A percentile compares a stretch with the other conserved stretches of the same genome.
phyloP scores from a whole-genome alignment of 2,888 invertebrate species.

The Luperina nickerlii region DNA sequence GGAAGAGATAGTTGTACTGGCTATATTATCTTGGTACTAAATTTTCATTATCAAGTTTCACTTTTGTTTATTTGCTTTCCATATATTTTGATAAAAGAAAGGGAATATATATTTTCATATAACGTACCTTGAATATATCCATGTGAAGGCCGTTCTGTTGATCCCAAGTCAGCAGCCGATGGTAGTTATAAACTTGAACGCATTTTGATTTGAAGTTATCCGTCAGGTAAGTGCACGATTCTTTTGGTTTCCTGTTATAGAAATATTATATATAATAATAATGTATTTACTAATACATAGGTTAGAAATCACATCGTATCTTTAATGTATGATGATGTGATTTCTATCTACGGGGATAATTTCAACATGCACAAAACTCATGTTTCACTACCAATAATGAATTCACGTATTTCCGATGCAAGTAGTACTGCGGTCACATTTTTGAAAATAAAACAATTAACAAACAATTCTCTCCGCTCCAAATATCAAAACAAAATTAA shows the following conservation, averaged over 20 bases:
- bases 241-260: slow-evolving; percentile 92
- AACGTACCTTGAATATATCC: slow-evolving; percentile 94
- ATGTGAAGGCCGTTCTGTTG: slow-evolving; percentile 94
- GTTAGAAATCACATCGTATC: neutral
- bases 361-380: slow-evolving; percentile 2
- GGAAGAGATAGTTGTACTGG: slow-evolving; percentile 60
- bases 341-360: neutral
- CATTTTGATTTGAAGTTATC: slow-evolving; percentile 95
- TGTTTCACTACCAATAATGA: slow-evolving; percentile 14
- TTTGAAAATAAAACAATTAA: slow-evolving; percentile 20
- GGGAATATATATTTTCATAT: neutral
- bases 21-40: neutral
- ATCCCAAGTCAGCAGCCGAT: slow-evolving; percentile 95
- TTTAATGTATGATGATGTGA: neutral
- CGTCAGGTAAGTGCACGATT: slow-evolving; percentile 94
- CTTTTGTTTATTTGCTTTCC: neutral
- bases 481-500: slow-evolving; percentile 27
- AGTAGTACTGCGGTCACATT: neutral
- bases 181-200: slow-evolving; percentile 95
- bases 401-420: slow-evolving; percentile 11
- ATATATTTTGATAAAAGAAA: neutral
- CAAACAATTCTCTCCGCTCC: slow-evolving; percentile 5
- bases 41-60: neutral
- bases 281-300: neutral
- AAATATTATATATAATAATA: neutral